Evolutionary conservation across 2,888 invertebrate species (phyloP).

Genomic region (Plemyria rubiginata): DNA sequence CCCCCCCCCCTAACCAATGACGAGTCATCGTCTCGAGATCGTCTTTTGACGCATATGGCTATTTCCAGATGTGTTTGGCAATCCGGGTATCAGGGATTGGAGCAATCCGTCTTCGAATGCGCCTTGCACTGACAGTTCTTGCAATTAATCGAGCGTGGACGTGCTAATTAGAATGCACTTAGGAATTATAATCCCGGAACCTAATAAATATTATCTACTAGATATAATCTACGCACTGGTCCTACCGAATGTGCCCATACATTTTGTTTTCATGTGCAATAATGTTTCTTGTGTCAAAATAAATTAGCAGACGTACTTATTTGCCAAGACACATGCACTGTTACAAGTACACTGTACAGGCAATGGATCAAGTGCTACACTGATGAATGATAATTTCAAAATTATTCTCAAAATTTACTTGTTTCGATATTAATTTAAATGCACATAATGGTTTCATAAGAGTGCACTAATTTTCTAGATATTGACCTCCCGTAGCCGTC

Average conservation of each 20-base stretch:
- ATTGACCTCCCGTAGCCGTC: too few relatives aligned
- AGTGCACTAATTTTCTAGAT: too few relatives aligned
- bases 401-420: too few relatives aligned
- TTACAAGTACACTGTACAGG: slow-evolving; percentile 33
- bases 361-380: slow-evolving; percentile 18
- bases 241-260: slow-evolving; percentile 20
- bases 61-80: slow-evolving; percentile 63
- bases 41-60: slow-evolving; percentile 71
- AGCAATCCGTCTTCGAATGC: slow-evolving; percentile 48
- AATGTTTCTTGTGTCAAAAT: slow-evolving; percentile 51
- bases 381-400: background rate
- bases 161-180: slow-evolving; percentile 36
- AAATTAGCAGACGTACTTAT: slow-evolving; percentile 64
- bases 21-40: slow-evolving; percentile 67
- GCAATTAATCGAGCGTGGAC: slow-evolving; percentile 43
- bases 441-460: too few relatives aligned
- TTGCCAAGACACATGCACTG: slow-evolving; percentile 73
- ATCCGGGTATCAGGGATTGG: slow-evolving; percentile 49
- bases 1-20: slow-evolving; percentile 44
- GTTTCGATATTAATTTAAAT: too few relatives aligned
- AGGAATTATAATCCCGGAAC: slow-evolving; percentile 40
- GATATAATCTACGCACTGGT: slow-evolving; percentile 23
- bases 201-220: slow-evolving; percentile 19
- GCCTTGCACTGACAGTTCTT: slow-evolving; percentile 45
- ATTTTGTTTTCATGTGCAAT: slow-evolving; percentile 30